Percentiles rank a stretch among this genome's conserved stretches.
phyloP scores from a whole-genome alignment of 2,888 invertebrate genomes.

The Noctua comes region DNA sequence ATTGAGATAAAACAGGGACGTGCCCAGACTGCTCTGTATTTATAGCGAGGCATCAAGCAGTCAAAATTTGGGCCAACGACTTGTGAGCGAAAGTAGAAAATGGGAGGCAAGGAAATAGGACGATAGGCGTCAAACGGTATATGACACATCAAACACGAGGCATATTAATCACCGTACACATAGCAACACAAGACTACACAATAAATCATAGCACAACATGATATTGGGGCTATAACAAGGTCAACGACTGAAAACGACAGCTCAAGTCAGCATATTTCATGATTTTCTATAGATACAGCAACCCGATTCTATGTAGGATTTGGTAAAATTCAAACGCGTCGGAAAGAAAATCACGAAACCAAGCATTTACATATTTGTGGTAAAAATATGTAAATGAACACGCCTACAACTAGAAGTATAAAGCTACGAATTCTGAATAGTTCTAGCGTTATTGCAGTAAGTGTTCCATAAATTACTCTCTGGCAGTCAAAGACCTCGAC shows the following conservation, averaged over 20 bases:
- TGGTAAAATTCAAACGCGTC: constrained; percentile 32
- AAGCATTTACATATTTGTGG: constrained; percentile 63
- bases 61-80: constrained; percentile 79
- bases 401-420: constrained; percentile 45
- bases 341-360: constrained; percentile 35
- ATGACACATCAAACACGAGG: constrained; percentile 22
- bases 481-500: constrained; percentile 23
- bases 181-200: constrained; percentile 23
- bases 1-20: constrained; percentile 72
- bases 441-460: constrained; percentile 49
- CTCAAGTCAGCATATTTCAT: not conserved
- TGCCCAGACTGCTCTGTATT: constrained; percentile 71
- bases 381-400: constrained; percentile 63
- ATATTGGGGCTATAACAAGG: constrained; percentile 4
- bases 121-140: constrained; percentile 42
- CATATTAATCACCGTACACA: constrained; percentile 4
- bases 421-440: constrained; percentile 52
- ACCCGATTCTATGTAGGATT: not conserved
- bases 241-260: constrained; percentile 8
- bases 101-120: constrained; percentile 61
- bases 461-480: constrained; percentile 34
- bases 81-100: constrained; percentile 71
- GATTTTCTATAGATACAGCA: not conserved
- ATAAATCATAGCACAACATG: constrained; percentile 4
- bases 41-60: constrained; percentile 72